Evolutionary conservation across 2,797 vertebrate genomes (phyloP).

Genomic region (Tolypeutes matacus): DNA sequence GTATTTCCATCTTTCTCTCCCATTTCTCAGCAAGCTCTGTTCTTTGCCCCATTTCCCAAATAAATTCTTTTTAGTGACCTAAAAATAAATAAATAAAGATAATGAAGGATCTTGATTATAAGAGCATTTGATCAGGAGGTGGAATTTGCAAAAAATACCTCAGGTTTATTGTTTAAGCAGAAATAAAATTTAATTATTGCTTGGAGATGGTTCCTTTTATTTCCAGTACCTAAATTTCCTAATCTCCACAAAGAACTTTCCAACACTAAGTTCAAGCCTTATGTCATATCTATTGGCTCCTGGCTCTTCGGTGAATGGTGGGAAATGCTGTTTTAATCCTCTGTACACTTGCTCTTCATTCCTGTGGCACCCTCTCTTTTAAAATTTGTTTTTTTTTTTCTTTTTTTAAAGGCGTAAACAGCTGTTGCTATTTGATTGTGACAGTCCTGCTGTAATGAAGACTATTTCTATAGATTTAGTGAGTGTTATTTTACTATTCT

Average conservation of each 20-base stretch:
- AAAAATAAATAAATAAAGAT: background rate
- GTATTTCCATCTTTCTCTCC: too few species aligned
- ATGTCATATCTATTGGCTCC: background rate
- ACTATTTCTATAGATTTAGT: background rate
- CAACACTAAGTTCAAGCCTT: background rate
- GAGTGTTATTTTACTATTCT: background rate
- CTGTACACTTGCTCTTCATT: background rate
- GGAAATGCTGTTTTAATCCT: background rate
- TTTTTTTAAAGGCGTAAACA: background rate
- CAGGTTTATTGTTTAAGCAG: conserved; percentile 68
- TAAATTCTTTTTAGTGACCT: too few species aligned
- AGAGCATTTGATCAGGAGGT: conserved; percentile 37
- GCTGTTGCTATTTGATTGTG: background rate
- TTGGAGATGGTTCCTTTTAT: background rate
- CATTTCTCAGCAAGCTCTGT: too few species aligned
- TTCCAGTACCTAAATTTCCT: background rate
- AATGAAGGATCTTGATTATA: background rate
- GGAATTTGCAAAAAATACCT: conserved; percentile 56
- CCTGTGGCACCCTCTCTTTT: background rate
- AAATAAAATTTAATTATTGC: conserved; percentile 74
- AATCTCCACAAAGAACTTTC: conserved; percentile 26
- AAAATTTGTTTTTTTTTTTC: background rate
- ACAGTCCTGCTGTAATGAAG: background rate
- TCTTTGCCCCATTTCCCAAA: too few species aligned
- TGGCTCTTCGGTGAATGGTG: background rate